phyloP scores from a whole-genome alignment of 2,797 vertebrate genomes.

The Cacajao melanocephalus region DNA sequence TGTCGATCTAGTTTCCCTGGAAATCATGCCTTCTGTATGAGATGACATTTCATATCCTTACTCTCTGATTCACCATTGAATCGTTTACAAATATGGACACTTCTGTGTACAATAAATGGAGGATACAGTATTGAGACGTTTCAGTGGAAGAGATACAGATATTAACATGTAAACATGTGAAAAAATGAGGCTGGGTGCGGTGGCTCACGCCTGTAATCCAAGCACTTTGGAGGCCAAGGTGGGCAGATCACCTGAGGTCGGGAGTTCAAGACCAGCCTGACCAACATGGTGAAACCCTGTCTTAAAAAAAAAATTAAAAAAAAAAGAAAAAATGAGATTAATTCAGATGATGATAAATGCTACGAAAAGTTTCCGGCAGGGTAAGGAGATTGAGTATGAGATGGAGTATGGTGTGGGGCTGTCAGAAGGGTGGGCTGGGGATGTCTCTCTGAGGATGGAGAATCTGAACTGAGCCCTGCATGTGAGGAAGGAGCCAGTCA shows the following conservation, averaged over 20 bases:
- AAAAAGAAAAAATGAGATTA: not conserved
- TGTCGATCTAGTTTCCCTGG: not conserved
- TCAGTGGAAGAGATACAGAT: not conserved
- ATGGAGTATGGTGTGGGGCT: not conserved
- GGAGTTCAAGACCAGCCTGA: no score
- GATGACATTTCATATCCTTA: not conserved
- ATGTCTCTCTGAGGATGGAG: not conserved
- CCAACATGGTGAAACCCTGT: no score
- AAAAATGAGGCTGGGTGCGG: not conserved
- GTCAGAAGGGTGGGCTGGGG: not conserved
- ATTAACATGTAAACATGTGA: not conserved
- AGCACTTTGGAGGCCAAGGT: no score
- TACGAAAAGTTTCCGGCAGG: not conserved
- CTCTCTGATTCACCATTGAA: not conserved
- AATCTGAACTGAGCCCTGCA: not conserved
- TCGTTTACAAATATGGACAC: not conserved
- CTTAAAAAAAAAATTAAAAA: no score
- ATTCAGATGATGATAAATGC: not conserved
- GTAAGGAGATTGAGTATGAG: not conserved
- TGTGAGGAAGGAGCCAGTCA: not conserved
- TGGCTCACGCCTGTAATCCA: no score
- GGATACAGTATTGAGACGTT: not conserved
- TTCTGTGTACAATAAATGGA: not conserved
- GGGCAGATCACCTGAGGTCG: no score
- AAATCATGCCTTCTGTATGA: not conserved